Conservation (phyloP, 2,113 vertebrate species). For the Sapayoa aenigma region DNA sequence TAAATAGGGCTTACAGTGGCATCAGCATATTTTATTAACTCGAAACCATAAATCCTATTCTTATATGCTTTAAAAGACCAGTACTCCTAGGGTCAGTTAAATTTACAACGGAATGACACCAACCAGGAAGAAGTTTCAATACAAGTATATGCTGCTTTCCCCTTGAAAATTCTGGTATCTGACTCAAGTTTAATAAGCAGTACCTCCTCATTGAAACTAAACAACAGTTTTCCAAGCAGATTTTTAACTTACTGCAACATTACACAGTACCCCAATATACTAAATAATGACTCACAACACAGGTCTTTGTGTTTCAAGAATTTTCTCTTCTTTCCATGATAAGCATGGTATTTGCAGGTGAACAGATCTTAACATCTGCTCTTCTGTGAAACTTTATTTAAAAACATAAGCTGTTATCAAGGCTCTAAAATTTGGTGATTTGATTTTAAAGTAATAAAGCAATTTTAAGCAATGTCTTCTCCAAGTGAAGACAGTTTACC, state of each 20-base stretch:
- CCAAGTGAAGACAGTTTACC: not conserved
- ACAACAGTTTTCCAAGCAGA: not conserved
- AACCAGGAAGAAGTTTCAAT: not conserved
- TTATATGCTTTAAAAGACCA: constrained; percentile 53
- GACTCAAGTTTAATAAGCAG: not conserved
- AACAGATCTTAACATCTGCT: not conserved
- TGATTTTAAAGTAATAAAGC: not conserved
- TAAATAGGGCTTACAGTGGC: constrained; percentile 59
- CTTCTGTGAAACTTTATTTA: not conserved
- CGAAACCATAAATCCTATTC: constrained; percentile 65
- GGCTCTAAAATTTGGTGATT: not conserved
- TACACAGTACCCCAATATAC: not conserved
- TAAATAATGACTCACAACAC: not conserved
- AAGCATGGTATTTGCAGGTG: not conserved
- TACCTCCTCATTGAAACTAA: not conserved
- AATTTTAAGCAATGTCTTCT: not conserved
- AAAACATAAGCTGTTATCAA: not conserved
- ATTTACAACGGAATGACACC: constrained; percentile 34
- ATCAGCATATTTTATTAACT: constrained; percentile 70
- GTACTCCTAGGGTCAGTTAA: constrained; percentile 52
- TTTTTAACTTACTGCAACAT: not conserved
- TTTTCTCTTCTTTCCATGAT: not conserved
- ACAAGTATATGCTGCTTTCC: not conserved
- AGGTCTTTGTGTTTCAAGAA: not conserved
- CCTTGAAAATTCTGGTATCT: not conserved